Evolutionary conservation across 2,888 invertebrate species (phyloP).

Genomic region (Lepetodrilus schrolli): DNA sequence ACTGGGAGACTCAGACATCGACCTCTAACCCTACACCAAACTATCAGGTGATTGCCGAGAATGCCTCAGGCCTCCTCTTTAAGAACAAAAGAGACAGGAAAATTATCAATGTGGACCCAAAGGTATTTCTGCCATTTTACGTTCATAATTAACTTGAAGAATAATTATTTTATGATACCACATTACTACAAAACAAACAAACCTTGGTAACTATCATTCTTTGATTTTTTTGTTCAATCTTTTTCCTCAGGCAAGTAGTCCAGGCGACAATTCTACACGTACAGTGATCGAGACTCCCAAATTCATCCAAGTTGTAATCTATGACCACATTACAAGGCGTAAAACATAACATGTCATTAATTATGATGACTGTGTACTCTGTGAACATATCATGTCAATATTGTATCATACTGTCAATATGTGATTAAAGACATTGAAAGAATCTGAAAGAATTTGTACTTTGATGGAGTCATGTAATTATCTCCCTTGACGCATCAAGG

Average conservation of each 20-base stretch:
- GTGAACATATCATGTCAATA: no score
- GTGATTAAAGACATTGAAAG: no score
- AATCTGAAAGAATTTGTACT: no score
- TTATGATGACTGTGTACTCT: no score
- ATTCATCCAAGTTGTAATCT: constrained; percentile 85
- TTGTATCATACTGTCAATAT: background rate
- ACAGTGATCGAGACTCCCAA: constrained; percentile 80
- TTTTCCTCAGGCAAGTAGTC: constrained; percentile 71
- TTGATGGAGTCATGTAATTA: no score
- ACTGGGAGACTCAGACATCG: constrained; percentile 84
- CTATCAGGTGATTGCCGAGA: constrained; percentile 85
- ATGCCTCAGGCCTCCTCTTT: constrained; percentile 84
- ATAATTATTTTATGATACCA: no score
- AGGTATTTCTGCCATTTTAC: constrained; percentile 55
- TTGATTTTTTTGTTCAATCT: background rate
- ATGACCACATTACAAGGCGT: constrained; percentile 82
- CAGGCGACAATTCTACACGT: constrained; percentile 83
- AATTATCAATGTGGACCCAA: constrained; percentile 84
- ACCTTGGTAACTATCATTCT: no score
- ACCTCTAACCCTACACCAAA: constrained; percentile 85
- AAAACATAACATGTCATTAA: constrained; percentile 68
- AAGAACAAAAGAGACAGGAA: constrained; percentile 88
- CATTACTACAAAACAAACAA: no score
- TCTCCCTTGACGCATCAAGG: no score
- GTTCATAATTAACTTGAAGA: background rate